Percentiles rank a stretch among this genome's conserved stretches.
These are phyloP conservation scores for Aegotheles bennettii DNA, from an alignment of 2,113 vertebrate genomes.

Conservation along the genomic window DNA sequence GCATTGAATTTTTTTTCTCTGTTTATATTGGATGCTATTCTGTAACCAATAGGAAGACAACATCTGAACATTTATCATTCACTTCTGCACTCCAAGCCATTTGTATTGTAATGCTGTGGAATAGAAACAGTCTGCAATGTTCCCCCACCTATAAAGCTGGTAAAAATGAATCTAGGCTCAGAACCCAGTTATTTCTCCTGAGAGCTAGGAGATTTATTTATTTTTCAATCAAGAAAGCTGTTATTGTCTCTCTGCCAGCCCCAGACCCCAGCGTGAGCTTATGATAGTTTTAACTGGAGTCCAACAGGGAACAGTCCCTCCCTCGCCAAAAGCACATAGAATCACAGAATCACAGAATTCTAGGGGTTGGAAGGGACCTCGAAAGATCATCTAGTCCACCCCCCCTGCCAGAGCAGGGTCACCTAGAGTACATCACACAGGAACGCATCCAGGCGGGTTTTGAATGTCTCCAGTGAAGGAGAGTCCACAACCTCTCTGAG, in stretches of 20 bases:
- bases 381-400: too few relatives aligned
- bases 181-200: not conserved
- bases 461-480: too few relatives aligned
- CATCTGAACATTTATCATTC: not conserved
- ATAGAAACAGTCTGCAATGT: not conserved
- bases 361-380: too few relatives aligned
- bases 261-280: not conserved
- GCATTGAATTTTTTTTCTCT: not conserved
- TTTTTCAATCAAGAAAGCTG: not conserved
- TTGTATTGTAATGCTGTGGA: not conserved
- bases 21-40: not conserved
- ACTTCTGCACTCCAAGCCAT: not conserved
- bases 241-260: not conserved
- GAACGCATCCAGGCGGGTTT: too few relatives aligned
- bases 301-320: not conserved
- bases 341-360: too few relatives aligned
- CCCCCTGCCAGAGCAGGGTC: too few relatives aligned
- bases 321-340: not conserved
- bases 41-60: not conserved
- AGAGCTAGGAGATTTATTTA: not conserved
- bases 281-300: not conserved
- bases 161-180: not conserved
- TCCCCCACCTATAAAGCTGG: not conserved
- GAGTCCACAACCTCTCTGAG: too few relatives aligned
- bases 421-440: too few relatives aligned